These are phyloP conservation scores for Neodiprion lecontei DNA, from an alignment of 1,140 invertebrate genomes.

Conservation along the genomic window DNA sequence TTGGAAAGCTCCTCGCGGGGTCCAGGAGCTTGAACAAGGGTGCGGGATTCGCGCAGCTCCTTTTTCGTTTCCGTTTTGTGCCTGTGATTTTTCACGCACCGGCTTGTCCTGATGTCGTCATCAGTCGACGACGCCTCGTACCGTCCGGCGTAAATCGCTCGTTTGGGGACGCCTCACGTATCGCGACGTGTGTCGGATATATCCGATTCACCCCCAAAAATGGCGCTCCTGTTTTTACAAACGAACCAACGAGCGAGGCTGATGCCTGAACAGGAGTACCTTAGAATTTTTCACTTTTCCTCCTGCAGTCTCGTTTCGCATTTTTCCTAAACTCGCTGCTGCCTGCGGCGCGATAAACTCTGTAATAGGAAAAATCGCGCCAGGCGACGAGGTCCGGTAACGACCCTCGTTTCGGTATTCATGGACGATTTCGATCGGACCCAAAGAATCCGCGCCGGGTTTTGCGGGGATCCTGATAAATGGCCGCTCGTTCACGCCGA, in stretches of 20 bases:
- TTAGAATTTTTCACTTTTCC: no score
- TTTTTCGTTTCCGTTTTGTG: background rate
- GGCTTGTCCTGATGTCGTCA: conserved; percentile 38
- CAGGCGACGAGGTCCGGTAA: background rate
- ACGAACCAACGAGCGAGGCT: no score
- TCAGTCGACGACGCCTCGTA: conserved; percentile 12
- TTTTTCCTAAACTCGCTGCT: no score
- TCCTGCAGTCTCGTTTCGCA: no score
- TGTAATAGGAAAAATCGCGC: no score
- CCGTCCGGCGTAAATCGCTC: conserved; percentile 17
- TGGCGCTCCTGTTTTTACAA: no score
- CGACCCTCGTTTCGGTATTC: background rate
- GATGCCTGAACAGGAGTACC: no score
- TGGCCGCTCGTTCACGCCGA: background rate
- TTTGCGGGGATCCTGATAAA: background rate
- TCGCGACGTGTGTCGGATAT: conserved; percentile 12
- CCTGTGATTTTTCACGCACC: conserved; percentile 44
- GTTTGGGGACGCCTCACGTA: conserved; percentile 15
- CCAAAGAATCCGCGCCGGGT: background rate
- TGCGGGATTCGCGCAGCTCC: background rate
- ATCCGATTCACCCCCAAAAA: background rate
- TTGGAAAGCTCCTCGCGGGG: background rate
- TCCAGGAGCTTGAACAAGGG: background rate
- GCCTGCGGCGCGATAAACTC: no score
- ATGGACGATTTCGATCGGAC: conserved; percentile 1